Evolutionary conservation across 2,113 vertebrate species (phyloP), one percentile per base, ranked within the genome.

Genomic region (Cyphomyrus plagiostoma): DNA sequence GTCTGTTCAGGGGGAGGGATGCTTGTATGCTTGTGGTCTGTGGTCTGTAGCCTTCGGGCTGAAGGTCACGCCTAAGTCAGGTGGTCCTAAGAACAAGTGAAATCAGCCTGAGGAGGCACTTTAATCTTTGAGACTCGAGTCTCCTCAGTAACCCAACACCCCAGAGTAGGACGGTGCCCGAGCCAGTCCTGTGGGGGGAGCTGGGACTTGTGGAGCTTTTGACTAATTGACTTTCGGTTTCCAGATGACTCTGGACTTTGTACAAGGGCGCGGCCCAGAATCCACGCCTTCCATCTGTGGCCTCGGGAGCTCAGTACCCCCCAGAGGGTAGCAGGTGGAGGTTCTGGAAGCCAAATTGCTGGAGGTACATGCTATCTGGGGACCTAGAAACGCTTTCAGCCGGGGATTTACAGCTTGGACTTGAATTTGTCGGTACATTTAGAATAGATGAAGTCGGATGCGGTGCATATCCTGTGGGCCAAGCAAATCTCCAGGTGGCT

Each of bases 181-280:
- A 70, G 62, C 62, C 1, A 30, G n/a, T 70, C 62, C 62, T 30
- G 62, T 11, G 10, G 62, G 62, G 26, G 62, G 10, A 30, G 62
- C 62, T 13, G 10, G 62, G 62, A 70, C n/a, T n/a, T 26, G 62
- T 11, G n/a, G 23, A 66, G 62, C n/a, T 13, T 70, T 70, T 48
- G 17, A 4, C 11, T 48, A 45, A 19, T 17, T 45, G 45, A 48
- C 21, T 48, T 84, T 48, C 21, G 23, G 82, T 84, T 84, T 84
- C 82, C 82, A 46, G 82, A n/a, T 84, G 82, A 84, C 42, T 84
- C 42, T 84, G 80, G 42, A 83, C 80, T 83, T 83, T 83, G 42
- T 7, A 8, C 82, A 84, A 84, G 45, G 82, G 82, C 8, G 1
- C 9, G 45, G 42, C 39, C 45, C 82, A 19, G 82, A 42, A 84